Evolutionary conservation across 2,888 invertebrate genomes (phyloP), one percentile per base, ranked within the genome.

Genomic region (Drosophila suboccidentalis): DNA sequence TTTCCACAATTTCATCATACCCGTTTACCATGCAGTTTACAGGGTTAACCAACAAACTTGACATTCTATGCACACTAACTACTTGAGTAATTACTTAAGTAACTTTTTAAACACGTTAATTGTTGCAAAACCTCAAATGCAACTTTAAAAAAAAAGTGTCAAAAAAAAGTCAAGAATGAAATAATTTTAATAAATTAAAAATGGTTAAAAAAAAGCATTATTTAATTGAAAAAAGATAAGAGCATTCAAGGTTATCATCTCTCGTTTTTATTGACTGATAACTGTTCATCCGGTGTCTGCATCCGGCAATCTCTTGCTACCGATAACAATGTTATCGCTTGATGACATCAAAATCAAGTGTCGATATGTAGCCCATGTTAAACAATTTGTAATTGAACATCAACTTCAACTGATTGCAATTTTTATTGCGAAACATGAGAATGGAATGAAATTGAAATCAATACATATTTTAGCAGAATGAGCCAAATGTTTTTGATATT

Each of bases 41-140:
- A 26, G 44, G 13, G 13, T 44, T 13, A 11, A n/a, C 2, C 22
- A 26, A 53, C 26, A 53, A 53, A 53, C 5, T 53, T 26, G 15
- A 38, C n/a, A 39, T 15, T 38, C 15, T 15, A 10, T 51, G 26
- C 38, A n/a, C 26, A 38, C 38, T 11, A n/a, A 10, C 15, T 1
- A 38, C 22, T 22, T 22, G 0, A 39, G 26, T 51, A 51, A 51
- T 51, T 51, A 38, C 51, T 38, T 26, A 26, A n/a, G 38, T 22
- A 51, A 39, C 26, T 38, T 51, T n/a, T 26, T 13, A 22, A 22
- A 36, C 19, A 11, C 51, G 38, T 10, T 22, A 26, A 51, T 17
- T 41, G 41, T 53, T 41, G 11, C 9, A 8, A 38, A 39, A 39
- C 38, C 11, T 1, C 38, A 22, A 5, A 38, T 26, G 38, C 36